These are phyloP conservation scores for Latrodectus elegans DNA, from an alignment of 2,888 invertebrate genomes.

Conservation along the genomic window DNA sequence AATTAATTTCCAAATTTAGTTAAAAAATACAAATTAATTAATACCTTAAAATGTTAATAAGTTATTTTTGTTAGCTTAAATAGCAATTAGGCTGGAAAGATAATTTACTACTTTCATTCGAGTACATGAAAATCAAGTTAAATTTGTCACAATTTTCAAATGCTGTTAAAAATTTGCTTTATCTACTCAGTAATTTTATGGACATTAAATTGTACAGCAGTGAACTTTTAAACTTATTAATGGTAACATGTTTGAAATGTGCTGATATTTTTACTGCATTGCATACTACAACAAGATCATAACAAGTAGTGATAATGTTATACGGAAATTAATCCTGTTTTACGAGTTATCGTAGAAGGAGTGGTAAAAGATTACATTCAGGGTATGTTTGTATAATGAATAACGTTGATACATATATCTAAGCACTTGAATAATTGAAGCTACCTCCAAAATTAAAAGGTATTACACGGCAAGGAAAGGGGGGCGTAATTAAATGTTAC, in stretches of 20 bases:
- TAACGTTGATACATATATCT: constrained; percentile 33
- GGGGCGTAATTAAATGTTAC: constrained; percentile 61
- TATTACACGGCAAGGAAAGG: constrained; percentile 20
- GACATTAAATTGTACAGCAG: not conserved
- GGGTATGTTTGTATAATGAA: constrained; percentile 31
- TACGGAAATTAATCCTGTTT: constrained; percentile 15
- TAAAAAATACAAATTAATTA: no score
- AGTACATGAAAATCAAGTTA: no score
- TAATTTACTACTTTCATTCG: no score
- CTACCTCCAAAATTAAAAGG: constrained; percentile 59
- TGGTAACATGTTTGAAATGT: not conserved
- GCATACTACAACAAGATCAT: constrained; percentile 1
- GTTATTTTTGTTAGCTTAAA: no score
- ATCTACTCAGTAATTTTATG: not conserved
- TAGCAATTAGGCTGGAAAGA: no score
- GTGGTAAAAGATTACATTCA: not conserved
- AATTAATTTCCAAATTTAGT: no score
- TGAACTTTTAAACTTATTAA: not conserved
- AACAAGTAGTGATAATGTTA: constrained; percentile 3
- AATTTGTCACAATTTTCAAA: no score
- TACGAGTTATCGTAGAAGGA: constrained; percentile 12
- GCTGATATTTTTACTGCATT: not conserved
- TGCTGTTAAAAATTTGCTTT: no score
- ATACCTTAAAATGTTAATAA: no score
- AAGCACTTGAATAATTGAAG: constrained; percentile 64